A percentile compares a stretch with the other conserved stretches of the same genome.
Evolutionary conservation across 2,888 invertebrate species (phyloP).

Genomic region (Limenitis arthemis): DNA sequence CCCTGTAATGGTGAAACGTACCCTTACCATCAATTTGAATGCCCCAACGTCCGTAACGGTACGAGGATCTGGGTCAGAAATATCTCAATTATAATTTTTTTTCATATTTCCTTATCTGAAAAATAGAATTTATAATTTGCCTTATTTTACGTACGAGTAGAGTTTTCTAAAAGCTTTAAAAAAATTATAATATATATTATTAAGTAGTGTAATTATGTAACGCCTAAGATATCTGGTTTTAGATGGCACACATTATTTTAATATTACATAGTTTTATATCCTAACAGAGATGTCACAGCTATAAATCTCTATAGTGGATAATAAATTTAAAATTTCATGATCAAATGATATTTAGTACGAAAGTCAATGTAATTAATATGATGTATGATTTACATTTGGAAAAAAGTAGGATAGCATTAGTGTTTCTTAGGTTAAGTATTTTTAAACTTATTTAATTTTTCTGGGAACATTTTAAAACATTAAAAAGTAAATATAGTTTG

Average conservation of each 20-base stretch:
- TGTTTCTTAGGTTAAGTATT: neutral
- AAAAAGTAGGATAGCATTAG: no score
- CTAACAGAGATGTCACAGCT: no score
- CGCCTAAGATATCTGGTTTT: no score
- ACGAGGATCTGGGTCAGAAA: slow-evolving; percentile 58
- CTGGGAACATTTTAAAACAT: slow-evolving; percentile 37
- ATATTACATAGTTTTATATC: no score
- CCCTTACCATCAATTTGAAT: slow-evolving; percentile 71
- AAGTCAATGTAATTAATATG: neutral
- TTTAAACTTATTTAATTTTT: neutral
- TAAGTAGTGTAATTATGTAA: no score
- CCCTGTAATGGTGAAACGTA: slow-evolving; percentile 71
- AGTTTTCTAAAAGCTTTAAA: neutral
- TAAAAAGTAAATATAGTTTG: slow-evolving; percentile 52
- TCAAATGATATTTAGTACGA: no score
- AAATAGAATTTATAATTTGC: slow-evolving; percentile 50
- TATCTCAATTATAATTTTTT: slow-evolving; percentile 36
- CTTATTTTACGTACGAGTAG: slow-evolving; percentile 42
- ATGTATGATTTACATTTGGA: neutral
- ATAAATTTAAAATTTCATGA: no score
- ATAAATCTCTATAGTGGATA: no score
- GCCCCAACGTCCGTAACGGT: slow-evolving; percentile 62
- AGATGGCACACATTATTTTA: no score
- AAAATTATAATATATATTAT: no score
- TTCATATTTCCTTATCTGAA: slow-evolving; percentile 32